A percentile compares a stretch with the other conserved stretches of the same genome.
Conservation (phyloP, 2,888 invertebrate genomes). For the Microplitis manilae region DNA sequence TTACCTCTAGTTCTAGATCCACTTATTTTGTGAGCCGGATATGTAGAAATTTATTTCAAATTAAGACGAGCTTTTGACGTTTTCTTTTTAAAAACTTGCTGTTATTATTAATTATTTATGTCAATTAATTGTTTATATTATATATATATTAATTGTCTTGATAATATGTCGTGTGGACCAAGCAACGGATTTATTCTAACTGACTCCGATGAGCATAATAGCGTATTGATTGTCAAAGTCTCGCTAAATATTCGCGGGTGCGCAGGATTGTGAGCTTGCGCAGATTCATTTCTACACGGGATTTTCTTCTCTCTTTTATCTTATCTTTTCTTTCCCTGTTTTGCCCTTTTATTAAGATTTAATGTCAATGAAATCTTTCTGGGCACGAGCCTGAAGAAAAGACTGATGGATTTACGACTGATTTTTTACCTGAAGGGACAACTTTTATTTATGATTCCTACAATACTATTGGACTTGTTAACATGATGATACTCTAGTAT, state of each 20-base stretch:
- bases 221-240: slow-evolving; percentile 64
- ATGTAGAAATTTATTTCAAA: not conserved
- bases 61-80: too few species aligned
- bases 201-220: slow-evolving; percentile 5
- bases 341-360: not conserved
- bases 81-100: too few species aligned
- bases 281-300: not conserved
- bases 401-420: too few species aligned
- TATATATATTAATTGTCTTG: slow-evolving; percentile 11
- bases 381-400: too few species aligned
- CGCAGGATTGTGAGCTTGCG: slow-evolving; percentile 33
- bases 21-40: slow-evolving; percentile 3
- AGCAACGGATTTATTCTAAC: slow-evolving; percentile 19
- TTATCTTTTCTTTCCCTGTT: not conserved
- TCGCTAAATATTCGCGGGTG: slow-evolving; percentile 35
- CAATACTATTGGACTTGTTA: too few species aligned
- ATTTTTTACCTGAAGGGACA: too few species aligned
- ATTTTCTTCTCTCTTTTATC: not conserved
- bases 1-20: slow-evolving; percentile 55
- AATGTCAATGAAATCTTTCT: not conserved
- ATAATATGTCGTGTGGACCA: not conserved
- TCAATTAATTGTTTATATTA: not conserved
- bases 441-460: too few species aligned
- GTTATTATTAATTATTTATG: too few species aligned
- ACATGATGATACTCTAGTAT: not conserved